A percentile compares a stretch with the other conserved stretches of the same genome.
Conservation (phyloP, 2,797 vertebrate species). For the Pangasius larnaudii region DNA sequence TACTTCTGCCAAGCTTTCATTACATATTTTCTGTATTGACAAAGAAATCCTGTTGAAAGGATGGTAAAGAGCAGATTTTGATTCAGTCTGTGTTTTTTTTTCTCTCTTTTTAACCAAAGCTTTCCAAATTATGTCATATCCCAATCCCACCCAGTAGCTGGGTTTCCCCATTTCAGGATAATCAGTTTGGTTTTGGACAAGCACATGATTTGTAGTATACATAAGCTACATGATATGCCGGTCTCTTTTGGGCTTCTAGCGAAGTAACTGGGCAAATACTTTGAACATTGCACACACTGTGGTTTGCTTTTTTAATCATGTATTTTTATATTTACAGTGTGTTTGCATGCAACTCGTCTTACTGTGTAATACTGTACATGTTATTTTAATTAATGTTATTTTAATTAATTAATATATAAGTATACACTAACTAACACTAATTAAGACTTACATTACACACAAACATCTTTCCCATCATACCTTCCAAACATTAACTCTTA, state of each 20-base stretch:
- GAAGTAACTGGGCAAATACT: neutral
- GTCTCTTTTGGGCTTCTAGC: neutral
- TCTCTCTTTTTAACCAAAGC: neutral
- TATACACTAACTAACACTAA: neutral
- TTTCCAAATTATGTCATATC: constrained; percentile 19
- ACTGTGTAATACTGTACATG: neutral
- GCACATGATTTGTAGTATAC: neutral
- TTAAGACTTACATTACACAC: neutral
- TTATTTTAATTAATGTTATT: neutral
- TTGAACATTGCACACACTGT: neutral
- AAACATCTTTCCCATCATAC: neutral
- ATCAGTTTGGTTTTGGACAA: constrained; percentile 14
- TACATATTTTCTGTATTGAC: neutral
- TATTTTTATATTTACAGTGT: neutral
- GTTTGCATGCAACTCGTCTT: neutral
- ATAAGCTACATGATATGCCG: neutral
- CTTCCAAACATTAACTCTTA: constrained; percentile 15
- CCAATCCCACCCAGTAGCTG: constrained; percentile 10
- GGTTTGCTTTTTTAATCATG: neutral
- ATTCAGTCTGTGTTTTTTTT: neutral
- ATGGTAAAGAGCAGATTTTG: neutral
- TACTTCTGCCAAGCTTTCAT: neutral
- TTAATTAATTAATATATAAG: neutral
- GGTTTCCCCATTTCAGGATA: constrained; percentile 4
- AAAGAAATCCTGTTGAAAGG: neutral